Conservation (phyloP, 2,888 invertebrate genomes). For the Acanthosepion pharaonis region DNA sequence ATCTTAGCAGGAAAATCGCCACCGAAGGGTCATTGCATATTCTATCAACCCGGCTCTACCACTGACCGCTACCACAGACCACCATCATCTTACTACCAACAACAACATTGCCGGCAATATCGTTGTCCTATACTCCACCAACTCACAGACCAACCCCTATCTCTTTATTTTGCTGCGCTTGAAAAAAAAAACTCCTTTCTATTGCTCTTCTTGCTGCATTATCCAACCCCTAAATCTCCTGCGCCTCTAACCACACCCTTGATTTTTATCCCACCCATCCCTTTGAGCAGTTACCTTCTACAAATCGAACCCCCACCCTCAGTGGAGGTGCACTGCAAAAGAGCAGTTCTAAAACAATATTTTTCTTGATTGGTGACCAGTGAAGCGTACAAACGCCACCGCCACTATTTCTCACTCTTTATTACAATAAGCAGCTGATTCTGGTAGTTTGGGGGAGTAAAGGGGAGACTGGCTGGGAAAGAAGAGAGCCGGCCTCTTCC, state of each 20-base stretch:
- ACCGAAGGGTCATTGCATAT: neutral
- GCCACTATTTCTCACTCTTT: neutral
- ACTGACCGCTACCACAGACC: neutral
- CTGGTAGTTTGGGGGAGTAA: neutral
- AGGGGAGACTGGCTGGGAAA: neutral
- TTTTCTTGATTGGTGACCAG: neutral
- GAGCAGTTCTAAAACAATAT: constrained; percentile 10
- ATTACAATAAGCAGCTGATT: constrained; percentile 9
- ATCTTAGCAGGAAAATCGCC: neutral
- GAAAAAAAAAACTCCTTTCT: neutral
- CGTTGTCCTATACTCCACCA: neutral
- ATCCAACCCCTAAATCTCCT: neutral
- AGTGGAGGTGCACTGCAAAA: neutral
- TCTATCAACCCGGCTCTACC: neutral
- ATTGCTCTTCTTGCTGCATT: neutral
- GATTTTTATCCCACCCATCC: neutral
- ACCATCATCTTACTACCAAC: too few relatives aligned
- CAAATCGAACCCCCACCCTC: neutral
- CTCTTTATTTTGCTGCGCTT: neutral
- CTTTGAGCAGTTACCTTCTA: neutral
- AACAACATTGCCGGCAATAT: neutral
- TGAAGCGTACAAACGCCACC: neutral
- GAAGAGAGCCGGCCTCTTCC: neutral
- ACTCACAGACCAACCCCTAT: neutral
- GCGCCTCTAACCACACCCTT: neutral